Evolutionary conservation across 2,888 invertebrate species (phyloP), one percentile per base, ranked within the genome.

Genomic region (Aradus depressus): DNA sequence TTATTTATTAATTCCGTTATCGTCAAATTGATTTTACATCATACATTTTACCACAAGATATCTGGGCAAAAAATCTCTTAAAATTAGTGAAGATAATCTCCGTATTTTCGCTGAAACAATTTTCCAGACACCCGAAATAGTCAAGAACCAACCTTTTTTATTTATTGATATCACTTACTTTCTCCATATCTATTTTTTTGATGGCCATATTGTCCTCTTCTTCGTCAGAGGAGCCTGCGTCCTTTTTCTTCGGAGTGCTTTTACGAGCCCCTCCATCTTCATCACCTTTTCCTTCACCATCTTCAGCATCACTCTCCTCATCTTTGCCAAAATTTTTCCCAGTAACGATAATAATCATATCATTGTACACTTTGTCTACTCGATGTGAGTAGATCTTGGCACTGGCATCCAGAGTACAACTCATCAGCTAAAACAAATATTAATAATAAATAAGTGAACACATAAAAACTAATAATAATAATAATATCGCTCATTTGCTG

Each of bases 381-480:
- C 91, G 75, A 54, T 82, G 78, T 0, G 87, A 82, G 67, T 92
- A 92, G 45, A 92, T 89, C 65, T 87, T 85, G 1, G 88, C 79
- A 6, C 90, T 86, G 0, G 90, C 90, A 66, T 92, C 92, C 43
- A 93, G 70, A 1, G 91, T 83, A 1, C 84, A 83, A 10, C 87
- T 79, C 75, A 56, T 54, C 8, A 55, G 35, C 52, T 56, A 48
- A 44, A 52, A 42, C 14, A 8, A 31, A 38, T 16, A 37, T 35
- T 22, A 32, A 34, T 18, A 34, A 42, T 21, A n/a, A 31, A 31
- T 37, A 32, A 48, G 18, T 14, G 5, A 35, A n/a, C 18, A 16
- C 8, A 14, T 19, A 19, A 41, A 8, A 10, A 41, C 8, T 10
- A 37, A 6, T 10, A 6, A 22, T 14, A 14, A 8, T 8, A 14